These are phyloP conservation scores for Channallabes apus DNA, from an alignment of 2,797 vertebrate genomes.

Conservation along the genomic window DNA sequence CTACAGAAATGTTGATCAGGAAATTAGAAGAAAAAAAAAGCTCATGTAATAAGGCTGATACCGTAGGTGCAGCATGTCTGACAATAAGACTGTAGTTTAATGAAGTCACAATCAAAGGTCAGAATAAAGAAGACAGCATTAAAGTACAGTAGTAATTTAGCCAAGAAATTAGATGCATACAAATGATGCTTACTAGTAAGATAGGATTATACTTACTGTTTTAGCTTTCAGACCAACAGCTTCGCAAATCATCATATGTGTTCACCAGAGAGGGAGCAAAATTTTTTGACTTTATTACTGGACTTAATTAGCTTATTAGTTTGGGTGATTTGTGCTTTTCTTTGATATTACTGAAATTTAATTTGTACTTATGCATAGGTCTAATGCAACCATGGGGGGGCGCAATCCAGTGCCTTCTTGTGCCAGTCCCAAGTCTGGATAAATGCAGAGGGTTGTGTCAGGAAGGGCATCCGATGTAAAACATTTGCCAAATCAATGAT, in stretches of 20 bases:
- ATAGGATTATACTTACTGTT: not conserved
- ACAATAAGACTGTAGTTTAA: not conserved
- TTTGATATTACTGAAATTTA: not conserved
- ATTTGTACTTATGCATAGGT: not conserved
- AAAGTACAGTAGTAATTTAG: not conserved
- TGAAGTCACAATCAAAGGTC: not conserved
- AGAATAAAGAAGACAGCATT: not conserved
- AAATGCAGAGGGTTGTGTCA: no score
- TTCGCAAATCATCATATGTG: not conserved
- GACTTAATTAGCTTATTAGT: not conserved
- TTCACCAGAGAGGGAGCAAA: not conserved
- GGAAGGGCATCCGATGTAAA: no score
- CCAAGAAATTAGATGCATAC: not conserved
- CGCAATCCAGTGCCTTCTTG: no score
- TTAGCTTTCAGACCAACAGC: not conserved
- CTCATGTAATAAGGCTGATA: not conserved
- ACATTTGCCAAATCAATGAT: no score
- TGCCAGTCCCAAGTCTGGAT: no score
- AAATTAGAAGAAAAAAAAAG: slow-evolving; percentile 44
- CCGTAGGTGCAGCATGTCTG: slow-evolving; percentile 5
- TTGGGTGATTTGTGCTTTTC: not conserved
- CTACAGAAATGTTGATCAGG: slow-evolving; percentile 48
- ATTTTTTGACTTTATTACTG: not conserved
- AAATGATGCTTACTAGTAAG: not conserved
- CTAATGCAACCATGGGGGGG: no score